Evolutionary conservation across 2,113 vertebrate species (phyloP).

Genomic region (Ciconia maguari): DNA sequence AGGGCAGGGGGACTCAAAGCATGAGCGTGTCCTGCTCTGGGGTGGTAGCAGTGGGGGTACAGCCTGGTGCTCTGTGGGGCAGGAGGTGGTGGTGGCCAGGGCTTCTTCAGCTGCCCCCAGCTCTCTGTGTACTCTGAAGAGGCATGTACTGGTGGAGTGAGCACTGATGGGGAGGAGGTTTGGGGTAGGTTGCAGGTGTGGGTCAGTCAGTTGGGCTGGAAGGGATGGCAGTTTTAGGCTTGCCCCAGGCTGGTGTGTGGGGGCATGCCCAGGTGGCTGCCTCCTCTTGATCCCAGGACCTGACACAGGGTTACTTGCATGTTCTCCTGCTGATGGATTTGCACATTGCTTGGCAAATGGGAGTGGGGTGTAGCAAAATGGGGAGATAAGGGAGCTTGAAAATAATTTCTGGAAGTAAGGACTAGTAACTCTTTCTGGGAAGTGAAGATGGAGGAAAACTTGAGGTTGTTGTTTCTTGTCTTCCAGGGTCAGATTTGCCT

Average conservation of each 20-base stretch:
- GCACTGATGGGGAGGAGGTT: neutral
- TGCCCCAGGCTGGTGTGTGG: neutral
- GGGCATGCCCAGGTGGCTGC: neutral
- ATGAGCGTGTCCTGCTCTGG: neutral
- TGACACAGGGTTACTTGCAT: rapidly evolving
- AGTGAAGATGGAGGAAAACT: neutral
- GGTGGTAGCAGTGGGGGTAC: neutral
- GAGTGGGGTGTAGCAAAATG: neutral
- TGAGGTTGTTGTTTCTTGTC: neutral
- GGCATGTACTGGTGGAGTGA: neutral
- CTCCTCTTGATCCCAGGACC: neutral
- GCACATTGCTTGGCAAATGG: rapidly evolving
- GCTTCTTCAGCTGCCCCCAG: neutral
- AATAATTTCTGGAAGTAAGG: neutral
- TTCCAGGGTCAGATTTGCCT: constrained; percentile 21
- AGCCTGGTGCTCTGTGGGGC: neutral
- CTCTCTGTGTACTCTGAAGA: neutral
- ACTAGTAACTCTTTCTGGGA: neutral
- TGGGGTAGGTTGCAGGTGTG: neutral
- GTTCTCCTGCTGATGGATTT: neutral
- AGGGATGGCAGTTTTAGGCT: neutral
- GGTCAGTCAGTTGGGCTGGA: neutral
- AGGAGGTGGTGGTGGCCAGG: neutral
- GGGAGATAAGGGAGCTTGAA: neutral
- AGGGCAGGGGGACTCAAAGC: rapidly evolving